Evolutionary conservation across 2,797 vertebrate species (phyloP).

Genomic region (Sciurus carolinensis): DNA sequence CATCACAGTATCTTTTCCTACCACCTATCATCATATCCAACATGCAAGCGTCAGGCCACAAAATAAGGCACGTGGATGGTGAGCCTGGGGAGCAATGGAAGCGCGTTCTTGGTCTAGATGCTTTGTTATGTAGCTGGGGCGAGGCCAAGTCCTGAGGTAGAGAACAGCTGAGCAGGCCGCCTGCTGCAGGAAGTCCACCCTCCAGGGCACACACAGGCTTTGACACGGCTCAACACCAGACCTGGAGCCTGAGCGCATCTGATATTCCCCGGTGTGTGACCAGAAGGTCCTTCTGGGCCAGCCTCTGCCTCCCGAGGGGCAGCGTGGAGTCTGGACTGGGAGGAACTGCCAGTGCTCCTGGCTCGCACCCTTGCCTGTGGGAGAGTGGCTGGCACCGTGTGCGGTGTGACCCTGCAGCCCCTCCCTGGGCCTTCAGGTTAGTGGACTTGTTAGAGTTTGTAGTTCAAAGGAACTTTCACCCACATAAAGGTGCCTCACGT

Average conservation of each 20-base stretch:
- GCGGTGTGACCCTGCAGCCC: not conserved
- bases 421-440: not conserved
- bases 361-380: not conserved
- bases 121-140: not conserved
- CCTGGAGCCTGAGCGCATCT: not conserved
- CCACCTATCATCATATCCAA: not conserved
- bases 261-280: not conserved
- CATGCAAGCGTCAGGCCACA: not conserved
- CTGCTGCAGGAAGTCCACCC: no score
- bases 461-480: not conserved
- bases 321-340: not conserved
- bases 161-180: not conserved
- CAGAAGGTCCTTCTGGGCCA: not conserved
- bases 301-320: not conserved
- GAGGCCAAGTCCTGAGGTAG: not conserved
- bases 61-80: not conserved
- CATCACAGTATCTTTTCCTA: not conserved
- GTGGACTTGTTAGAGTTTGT: not conserved
- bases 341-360: not conserved
- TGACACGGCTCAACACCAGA: not conserved
- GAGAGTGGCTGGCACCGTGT: not conserved
- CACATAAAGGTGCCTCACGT: not conserved
- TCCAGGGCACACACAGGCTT: no score
- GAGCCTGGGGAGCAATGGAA: not conserved
- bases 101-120: not conserved